Base-by-base conservation (phyloP, 2,113 vertebrate species). In the Carettochelys insculpta region DNA sequence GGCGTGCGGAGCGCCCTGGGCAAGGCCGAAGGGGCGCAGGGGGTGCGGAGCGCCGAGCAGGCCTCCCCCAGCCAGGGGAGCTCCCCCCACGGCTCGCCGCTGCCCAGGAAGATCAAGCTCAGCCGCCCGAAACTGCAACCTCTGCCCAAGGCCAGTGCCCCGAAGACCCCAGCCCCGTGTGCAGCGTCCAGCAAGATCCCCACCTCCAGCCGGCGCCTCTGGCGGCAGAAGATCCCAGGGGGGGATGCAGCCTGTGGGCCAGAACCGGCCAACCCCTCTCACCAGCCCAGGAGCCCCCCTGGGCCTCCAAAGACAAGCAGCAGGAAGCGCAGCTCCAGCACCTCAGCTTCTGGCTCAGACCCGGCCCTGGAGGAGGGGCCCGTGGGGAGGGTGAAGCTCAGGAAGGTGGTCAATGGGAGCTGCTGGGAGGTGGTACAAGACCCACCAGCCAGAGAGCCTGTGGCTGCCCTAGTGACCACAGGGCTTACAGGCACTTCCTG, bases 361-460 rank as follows among this genome's bases (percentile, higher is more conserved):
- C 34, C 79, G 12, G 83, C 84, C 8, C 29, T 43, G 31, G 96
- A 96, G 50, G 95, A 96, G 53, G 88, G 96, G 19, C 96, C 96
- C 1, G 91, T 98, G 4, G 81, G 94, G 13, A 95, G 96, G n/a
- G 93, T 98, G 71, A 98, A 96, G 85, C 96, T 98, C 58, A 92
- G 97, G 1, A 98, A 98, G 78, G 92, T 91, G 61, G 94, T 98
- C 79, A 96, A 95, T 0, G 53, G 96, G 4, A 96, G 95, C 4
- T 96, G 93, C 90, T 98, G 98, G 98, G 98, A 98, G 71, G 98
- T 98, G 68, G 98, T 98, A 4, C 95, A 38, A 56, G 97, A 97
- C 22, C 88, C 92, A 50, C 85, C 96, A n/a, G 73, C 87, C 56
- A 80, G 43, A 58, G 87, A 61, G 48, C 41, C 90, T 48, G 75